Evolutionary conservation across 2,888 invertebrate genomes (phyloP).

Genomic region (Hirtodrosophila cameraria): DNA sequence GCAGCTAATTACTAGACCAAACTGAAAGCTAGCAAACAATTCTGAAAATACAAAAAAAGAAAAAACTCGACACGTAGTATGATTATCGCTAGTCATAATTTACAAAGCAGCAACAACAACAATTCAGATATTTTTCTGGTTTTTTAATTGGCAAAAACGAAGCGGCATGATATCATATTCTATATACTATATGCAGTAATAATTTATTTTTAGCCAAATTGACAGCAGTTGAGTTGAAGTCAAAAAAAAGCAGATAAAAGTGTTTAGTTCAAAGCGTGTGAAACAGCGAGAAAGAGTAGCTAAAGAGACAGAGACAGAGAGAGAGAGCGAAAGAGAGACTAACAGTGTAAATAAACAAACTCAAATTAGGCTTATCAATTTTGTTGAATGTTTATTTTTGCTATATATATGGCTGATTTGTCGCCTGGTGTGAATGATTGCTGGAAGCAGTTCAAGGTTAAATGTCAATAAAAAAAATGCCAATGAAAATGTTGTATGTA

Average conservation of each 20-base stretch:
- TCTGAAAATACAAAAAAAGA: slow-evolving; percentile 32
- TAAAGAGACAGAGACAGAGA: slow-evolving; percentile 10
- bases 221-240: slow-evolving; percentile 48
- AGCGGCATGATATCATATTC: slow-evolving; percentile 73
- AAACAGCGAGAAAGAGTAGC: neutral
- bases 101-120: slow-evolving; percentile 44
- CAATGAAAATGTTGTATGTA: slow-evolving; percentile 12
- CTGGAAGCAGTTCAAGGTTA: slow-evolving; percentile 31
- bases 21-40: slow-evolving; percentile 49
- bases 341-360: slow-evolving; percentile 14
- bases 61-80: slow-evolving; percentile 47
- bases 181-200: slow-evolving; percentile 69
- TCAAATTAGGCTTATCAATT: slow-evolving; percentile 43
- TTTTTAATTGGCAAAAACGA: slow-evolving; percentile 77
- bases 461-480: slow-evolving; percentile 22
- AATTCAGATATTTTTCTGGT: slow-evolving; percentile 55
- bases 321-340: slow-evolving; percentile 9
- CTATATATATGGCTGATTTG: slow-evolving; percentile 7
- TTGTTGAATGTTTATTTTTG: slow-evolving; percentile 1
- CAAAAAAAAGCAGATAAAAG: slow-evolving; percentile 63
- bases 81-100: slow-evolving; percentile 76
- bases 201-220: slow-evolving; percentile 78
- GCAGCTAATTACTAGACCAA: slow-evolving; percentile 76
- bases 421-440: slow-evolving; percentile 31
- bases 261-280: slow-evolving; percentile 42